Percentiles rank a stretch among this genome's conserved stretches.
These are phyloP conservation scores for Labrus mixtus DNA, from an alignment of 2,113 vertebrate species.

Conservation along the genomic window DNA sequence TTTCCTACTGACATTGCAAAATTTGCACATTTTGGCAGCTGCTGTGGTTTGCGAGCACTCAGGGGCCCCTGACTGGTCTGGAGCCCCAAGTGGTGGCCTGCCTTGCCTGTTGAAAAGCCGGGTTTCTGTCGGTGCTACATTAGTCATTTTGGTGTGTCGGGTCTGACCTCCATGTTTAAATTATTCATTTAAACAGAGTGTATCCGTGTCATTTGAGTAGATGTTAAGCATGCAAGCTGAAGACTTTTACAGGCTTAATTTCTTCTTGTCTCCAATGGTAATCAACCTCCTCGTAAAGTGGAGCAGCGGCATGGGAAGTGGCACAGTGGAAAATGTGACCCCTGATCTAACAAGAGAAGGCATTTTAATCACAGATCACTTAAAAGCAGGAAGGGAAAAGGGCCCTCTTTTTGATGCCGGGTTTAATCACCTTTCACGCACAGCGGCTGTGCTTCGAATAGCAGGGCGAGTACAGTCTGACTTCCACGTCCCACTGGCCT, in stretches of 20 bases:
- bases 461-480: slow-evolving; percentile 12
- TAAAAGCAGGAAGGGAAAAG: slow-evolving; percentile 26
- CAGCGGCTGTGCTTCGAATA: slow-evolving; percentile 32
- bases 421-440: slow-evolving; percentile 57
- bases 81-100: too few species aligned
- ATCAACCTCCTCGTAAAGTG: slow-evolving; percentile 23
- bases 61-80: too few species aligned
- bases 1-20: too few species aligned
- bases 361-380: slow-evolving; percentile 43
- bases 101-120: too few species aligned
- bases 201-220: neutral
- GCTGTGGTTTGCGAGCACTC: too few species aligned
- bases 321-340: slow-evolving; percentile 29
- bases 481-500: slow-evolving; percentile 1
- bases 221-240: slow-evolving; percentile 13
- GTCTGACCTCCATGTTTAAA: slow-evolving; percentile 13
- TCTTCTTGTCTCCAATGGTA: neutral
- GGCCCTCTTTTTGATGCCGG: slow-evolving; percentile 24
- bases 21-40: too few species aligned
- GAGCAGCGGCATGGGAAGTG: slow-evolving; percentile 19
- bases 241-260: neutral
- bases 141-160: slow-evolving; percentile 15
- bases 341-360: slow-evolving; percentile 28
- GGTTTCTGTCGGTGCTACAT: slow-evolving; percentile 38
- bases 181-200: slow-evolving; percentile 32